Evolutionary conservation across 1,140 invertebrate genomes (phyloP).

Genomic region (Drosophila kurseongensis): DNA sequence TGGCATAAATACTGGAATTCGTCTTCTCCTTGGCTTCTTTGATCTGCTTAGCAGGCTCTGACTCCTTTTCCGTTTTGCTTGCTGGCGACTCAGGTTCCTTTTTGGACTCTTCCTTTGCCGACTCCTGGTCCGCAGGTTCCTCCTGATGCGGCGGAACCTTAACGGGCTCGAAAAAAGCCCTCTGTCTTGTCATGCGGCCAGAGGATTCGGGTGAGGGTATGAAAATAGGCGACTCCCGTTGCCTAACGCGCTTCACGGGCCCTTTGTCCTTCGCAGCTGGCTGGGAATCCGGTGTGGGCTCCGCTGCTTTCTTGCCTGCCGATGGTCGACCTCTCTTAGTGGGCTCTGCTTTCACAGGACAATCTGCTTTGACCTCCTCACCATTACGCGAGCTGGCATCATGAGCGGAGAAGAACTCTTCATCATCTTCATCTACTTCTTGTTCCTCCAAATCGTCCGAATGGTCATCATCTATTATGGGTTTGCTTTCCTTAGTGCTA

Average conservation of each 20-base stretch:
- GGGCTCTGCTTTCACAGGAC: conserved; percentile 47
- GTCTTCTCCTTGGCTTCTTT: conserved; percentile 68
- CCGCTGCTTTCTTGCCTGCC: conserved; percentile 19
- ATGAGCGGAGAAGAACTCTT: conserved; percentile 76
- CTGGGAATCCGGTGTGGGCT: conserved; percentile 15
- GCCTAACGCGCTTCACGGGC: conserved; percentile 66
- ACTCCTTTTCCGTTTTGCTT: conserved; percentile 22
- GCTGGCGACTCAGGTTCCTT: conserved; percentile 11
- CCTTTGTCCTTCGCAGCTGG: conserved; percentile 51
- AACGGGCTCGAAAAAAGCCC: conserved; percentile 83
- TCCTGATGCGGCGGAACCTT: conserved; percentile 70
- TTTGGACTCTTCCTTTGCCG: conserved; percentile 28
- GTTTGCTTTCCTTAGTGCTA: conserved; percentile 59
- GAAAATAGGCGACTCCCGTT: conserved; percentile 81
- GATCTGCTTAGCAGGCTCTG: conserved; percentile 27
- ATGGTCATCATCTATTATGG: conserved; percentile 47
- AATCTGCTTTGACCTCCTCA: conserved; percentile 39
- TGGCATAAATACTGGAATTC: conserved; percentile 79
- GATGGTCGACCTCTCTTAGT: conserved; percentile 48
- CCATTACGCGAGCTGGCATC: conserved; percentile 71
- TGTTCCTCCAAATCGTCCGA: conserved; percentile 34
- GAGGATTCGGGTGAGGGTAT: conserved; percentile 80
- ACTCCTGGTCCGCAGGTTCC: conserved; percentile 12
- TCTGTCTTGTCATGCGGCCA: conserved; percentile 78
- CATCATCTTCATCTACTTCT: conserved; percentile 59